Evolutionary conservation across 2,888 invertebrate species (phyloP), one percentile per base, ranked within the genome.

Genomic region (Buathra laborator): DNA sequence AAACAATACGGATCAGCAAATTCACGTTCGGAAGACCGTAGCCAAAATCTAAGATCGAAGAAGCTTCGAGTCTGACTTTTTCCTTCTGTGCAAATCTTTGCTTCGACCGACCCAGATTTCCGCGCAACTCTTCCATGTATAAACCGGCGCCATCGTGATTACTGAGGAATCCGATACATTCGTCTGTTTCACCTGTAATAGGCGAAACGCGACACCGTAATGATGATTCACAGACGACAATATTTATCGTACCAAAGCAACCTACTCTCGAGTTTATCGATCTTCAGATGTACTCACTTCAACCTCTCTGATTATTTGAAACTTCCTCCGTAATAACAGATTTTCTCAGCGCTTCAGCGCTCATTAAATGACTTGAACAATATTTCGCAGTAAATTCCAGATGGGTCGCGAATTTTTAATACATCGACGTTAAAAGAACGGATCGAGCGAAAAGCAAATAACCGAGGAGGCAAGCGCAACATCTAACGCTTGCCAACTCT

Each of bases 111-210:
- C 77, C 66, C 66, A 66, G 77, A 71, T 82, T 72, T 16, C 66
- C 66, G 43, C 44, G n/a, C 59, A 76, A 76, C 14, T 29, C 64
- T 82, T 67, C 46, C 59, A 74, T 81, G 62, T 75, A 81, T 72
- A 56, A 32, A 3, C 16, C 9, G 29, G n/a, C 74, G 81, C 37
- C 53, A 24, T 56, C 19, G 46, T 14, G 82, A 72, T 72, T 66
- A 77, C 46, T 37, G 66, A 53, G 82, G 19, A 72, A 82, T 44
- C 77, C 46, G 67, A 82, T 67, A 37, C 37, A 16, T 56, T 66
- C 71, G 68, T 72, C 66, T 53, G 53, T 82, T 77, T 72, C 77
- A 56, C 44, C 59, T 59, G 71, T 12, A 82, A 77, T 77, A 62
- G 56, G 71, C 37, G 29, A 32, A 62, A 67, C 37, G 44, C 48